These are phyloP conservation scores for Drosophila stalkeri DNA, from an alignment of 2,888 invertebrate genomes.

Conservation along the genomic window DNA sequence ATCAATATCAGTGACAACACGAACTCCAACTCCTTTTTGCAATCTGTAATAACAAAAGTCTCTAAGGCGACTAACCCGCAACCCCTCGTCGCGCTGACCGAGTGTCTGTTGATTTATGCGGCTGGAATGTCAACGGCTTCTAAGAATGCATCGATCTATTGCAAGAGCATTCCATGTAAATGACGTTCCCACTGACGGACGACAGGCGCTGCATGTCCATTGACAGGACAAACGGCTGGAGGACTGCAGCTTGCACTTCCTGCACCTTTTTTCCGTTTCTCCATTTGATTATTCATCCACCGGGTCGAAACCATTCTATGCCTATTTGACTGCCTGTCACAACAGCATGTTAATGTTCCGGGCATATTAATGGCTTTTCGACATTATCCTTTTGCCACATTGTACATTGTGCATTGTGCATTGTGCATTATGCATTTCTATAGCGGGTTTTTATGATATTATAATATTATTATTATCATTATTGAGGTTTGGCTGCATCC, in stretches of 20 bases:
- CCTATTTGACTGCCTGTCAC: conserved; percentile 77
- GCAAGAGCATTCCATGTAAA: conserved; percentile 62
- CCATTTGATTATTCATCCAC: conserved; percentile 23
- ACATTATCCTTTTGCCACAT: conserved; percentile 79
- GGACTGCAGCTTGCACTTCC: conserved; percentile 71
- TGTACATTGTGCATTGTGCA: conserved; percentile 69
- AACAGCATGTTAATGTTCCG: conserved; percentile 70
- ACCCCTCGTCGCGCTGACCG: not conserved
- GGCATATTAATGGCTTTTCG: conserved; percentile 76
- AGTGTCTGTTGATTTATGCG: conserved; percentile 52
- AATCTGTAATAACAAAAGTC: conserved; percentile 32
- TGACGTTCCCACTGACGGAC: conserved; percentile 51
- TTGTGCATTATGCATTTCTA: conserved; percentile 58
- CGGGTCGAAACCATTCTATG: conserved; percentile 31
- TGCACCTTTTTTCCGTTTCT: conserved; percentile 34
- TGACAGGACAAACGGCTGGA: conserved; percentile 35
- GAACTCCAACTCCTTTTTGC: conserved; percentile 6
- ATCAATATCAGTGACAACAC: conserved; percentile 12
- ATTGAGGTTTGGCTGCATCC: conserved; percentile 49
- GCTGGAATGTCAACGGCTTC: conserved; percentile 51
- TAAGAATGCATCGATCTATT: conserved; percentile 62
- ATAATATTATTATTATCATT: conserved; percentile 35
- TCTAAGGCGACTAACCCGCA: not conserved
- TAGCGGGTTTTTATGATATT: conserved; percentile 39
- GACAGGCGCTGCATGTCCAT: conserved; percentile 45